These are phyloP conservation scores for Drosophila guanche DNA, from an alignment of 1,140 invertebrate genomes.

Conservation along the genomic window DNA sequence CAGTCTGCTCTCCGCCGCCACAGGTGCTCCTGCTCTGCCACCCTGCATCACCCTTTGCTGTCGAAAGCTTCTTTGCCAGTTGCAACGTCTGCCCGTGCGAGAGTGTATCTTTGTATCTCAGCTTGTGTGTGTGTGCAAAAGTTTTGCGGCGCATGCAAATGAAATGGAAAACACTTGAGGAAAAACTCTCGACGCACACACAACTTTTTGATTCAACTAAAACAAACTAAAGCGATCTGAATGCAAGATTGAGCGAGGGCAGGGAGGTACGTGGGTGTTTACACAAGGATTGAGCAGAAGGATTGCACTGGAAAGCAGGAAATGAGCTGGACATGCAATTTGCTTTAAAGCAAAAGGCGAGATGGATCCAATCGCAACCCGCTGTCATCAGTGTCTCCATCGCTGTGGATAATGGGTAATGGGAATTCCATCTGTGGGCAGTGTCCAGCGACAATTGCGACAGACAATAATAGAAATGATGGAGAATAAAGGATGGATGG, in stretches of 20 bases:
- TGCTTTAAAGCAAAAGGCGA: conserved; percentile 3
- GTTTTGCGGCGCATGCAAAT: conserved; percentile 68
- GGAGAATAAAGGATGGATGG: too few relatives aligned
- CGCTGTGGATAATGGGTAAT: too few relatives aligned
- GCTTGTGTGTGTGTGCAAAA: conserved; percentile 39
- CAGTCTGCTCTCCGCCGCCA: too few relatives aligned
- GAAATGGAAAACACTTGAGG: conserved; percentile 74
- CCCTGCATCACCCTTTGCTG: conserved; percentile 28
- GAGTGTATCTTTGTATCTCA: conserved; percentile 11
- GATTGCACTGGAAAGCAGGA: too few relatives aligned
- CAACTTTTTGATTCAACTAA: conserved; percentile 64
- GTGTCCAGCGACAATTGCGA: too few relatives aligned
- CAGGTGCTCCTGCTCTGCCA: conserved; percentile 32
- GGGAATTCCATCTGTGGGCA: too few relatives aligned
- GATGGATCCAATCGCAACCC: neutral
- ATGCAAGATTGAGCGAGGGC: neutral
- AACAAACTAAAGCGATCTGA: conserved; percentile 48
- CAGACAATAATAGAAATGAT: too few relatives aligned
- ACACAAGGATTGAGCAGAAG: neutral
- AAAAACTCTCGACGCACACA: conserved; percentile 54
- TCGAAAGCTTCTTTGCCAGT: conserved; percentile 64
- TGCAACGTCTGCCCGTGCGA: conserved; percentile 31
- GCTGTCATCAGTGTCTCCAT: too few relatives aligned
- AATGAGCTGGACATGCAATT: conserved; percentile 47
- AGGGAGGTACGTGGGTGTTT: too few relatives aligned